Evolutionary conservation across 1,140 invertebrate genomes (phyloP), one percentile per base, ranked within the genome.

Genomic region (Pygmarrhopalites habei): DNA sequence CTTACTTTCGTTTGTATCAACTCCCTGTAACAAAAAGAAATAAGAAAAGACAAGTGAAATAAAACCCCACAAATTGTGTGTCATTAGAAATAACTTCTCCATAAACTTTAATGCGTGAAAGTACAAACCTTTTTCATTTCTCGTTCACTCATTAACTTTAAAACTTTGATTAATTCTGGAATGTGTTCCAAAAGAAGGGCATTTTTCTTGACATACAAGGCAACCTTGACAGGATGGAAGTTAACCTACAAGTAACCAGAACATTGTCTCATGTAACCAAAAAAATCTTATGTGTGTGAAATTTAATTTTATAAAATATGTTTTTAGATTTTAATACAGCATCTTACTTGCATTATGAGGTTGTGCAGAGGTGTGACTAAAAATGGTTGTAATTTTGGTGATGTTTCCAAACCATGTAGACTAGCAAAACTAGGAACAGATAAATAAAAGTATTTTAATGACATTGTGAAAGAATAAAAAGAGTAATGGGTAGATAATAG

Each of bases 1-100:
- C n/a, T n/a, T n/a, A n/a, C n/a, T 82, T 80, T 98, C 95, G 77
- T 98, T 98, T 0, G 83, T 84, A 60, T 95, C 90, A 47, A 81
- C 80, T 4, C 85, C 82, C 70, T 82, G 79, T 5, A 28, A 41
- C 58, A 59, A n/a, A n/a, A n/a, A n/a, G n/a, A n/a, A n/a, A n/a
- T n/a, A n/a, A n/a, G n/a, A n/a, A n/a, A n/a, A n/a, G n/a, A n/a
- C n/a, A n/a, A n/a, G n/a, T n/a, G n/a, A n/a, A n/a, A n/a, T n/a
- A n/a, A n/a, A n/a, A n/a, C n/a, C n/a, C n/a, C n/a, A n/a, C n/a
- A n/a, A n/a, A n/a, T n/a, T n/a, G n/a, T n/a, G n/a, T n/a, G n/a
- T n/a, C n/a, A n/a, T n/a, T n/a, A n/a, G n/a, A n/a, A n/a, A n/a
- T 15, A 19, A 41, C 39, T 41, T 41, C 39, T 10, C n/a, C 39